phyloP scores from a whole-genome alignment of 2,797 vertebrate species.

The Argentina silus region DNA sequence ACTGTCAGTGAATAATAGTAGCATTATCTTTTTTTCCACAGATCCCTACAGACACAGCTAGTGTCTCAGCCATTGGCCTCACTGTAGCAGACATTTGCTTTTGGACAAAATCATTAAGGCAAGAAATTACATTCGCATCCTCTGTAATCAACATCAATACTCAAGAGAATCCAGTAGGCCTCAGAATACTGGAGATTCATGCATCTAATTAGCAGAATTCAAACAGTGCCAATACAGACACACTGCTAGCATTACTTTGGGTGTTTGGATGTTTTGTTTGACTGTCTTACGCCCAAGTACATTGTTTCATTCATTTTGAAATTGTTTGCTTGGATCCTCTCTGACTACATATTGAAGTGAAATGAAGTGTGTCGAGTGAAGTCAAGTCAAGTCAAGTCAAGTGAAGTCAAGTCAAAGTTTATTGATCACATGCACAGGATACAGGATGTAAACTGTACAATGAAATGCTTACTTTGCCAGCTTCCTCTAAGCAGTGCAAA shows the following conservation, averaged over 20 bases:
- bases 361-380: too few species aligned
- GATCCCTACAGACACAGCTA: constrained; percentile 29
- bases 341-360: constrained; percentile 2
- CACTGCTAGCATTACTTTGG: constrained; percentile 24
- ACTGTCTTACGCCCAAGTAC: constrained; percentile 1
- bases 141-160: constrained; percentile 50
- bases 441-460: too few species aligned
- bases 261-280: constrained; percentile 11
- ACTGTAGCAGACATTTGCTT: constrained; percentile 43
- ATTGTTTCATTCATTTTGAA: constrained; percentile 13
- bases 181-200: constrained; percentile 39
- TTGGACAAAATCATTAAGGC: constrained; percentile 54
- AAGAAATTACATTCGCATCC: constrained; percentile 53
- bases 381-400: too few species aligned
- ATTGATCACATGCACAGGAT: too few species aligned
- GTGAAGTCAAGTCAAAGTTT: too few species aligned
- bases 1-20: constrained; percentile 23
- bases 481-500: too few species aligned
- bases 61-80: constrained; percentile 33
- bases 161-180: constrained; percentile 32
- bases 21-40: constrained; percentile 23
- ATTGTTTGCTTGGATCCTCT: constrained; percentile 20
- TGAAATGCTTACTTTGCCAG: too few species aligned
- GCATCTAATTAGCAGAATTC: constrained; percentile 46
- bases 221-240: constrained; percentile 23